Evolutionary conservation across 1,140 invertebrate species (phyloP), one percentile per base, ranked within the genome.

Genomic region (Brachionus sp.): DNA sequence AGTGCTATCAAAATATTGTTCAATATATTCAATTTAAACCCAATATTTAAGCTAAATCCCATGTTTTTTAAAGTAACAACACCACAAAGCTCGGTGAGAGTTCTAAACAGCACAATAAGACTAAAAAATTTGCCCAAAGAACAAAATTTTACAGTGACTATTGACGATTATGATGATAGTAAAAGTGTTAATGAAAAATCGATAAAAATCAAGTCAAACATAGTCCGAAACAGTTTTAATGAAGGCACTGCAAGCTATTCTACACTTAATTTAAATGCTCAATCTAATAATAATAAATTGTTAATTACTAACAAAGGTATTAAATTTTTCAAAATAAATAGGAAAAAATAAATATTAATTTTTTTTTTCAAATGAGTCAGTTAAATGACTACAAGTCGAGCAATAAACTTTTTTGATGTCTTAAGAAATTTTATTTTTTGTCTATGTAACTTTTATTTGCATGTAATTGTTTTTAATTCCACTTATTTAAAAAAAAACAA

Each of bases 11-110:
- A 66, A 19, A 37, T 44, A 29, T 62, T 80, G 35, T 66, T 62
- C 37, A 80, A 80, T 44, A 9, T 80, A 9, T 80, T 66, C 35
- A 80, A 80, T 80, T 29, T 75, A 25, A 75, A 75, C 44, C 70
- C 70, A 12, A n/a, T 75, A 5, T 23, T 75, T 25, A 75, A 75
- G 25, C 44, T 75, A 12, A 75, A 75, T 29, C 70, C 70, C 0
- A 23, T 44, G 39, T 75, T 50, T 75, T 75, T 75, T 29, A 75
- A 75, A 25, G 13, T 46, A 5, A 25, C 16, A 6, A 75, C 70
- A 50, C 39, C 70, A 9, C 19, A 44, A 25, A 75, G 42, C 25
- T 75, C 70, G 5, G 70, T 75, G 10, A 75, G 39, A 25, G 42
- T 75, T 25, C 16, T 46, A 25, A 75, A 75, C 44, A 75, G 42